These are phyloP conservation scores for Molossus molossus DNA, from an alignment of 2,797 vertebrate genomes.

Conservation along the genomic window DNA sequence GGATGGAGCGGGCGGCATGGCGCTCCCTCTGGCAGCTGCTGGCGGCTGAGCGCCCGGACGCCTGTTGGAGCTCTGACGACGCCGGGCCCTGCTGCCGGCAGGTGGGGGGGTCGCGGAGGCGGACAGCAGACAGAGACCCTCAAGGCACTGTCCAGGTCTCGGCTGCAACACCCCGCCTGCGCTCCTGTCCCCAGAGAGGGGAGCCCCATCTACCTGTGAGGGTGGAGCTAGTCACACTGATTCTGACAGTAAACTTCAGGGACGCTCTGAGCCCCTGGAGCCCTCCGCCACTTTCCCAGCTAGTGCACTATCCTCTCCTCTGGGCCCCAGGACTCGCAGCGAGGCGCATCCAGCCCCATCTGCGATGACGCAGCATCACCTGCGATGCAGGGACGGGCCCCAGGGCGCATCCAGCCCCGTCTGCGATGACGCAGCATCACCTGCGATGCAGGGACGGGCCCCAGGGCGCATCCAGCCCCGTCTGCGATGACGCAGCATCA, in stretches of 20 bases:
- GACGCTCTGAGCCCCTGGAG: background rate
- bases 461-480: conserved; percentile 1
- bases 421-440: conserved; percentile 21
- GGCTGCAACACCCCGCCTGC: background rate
- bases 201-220: background rate
- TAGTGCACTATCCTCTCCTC: background rate
- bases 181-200: background rate
- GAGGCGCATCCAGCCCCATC: background rate
- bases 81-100: background rate
- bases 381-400: too few relatives aligned
- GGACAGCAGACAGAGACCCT: background rate
- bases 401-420: background rate
- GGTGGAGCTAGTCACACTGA: background rate
- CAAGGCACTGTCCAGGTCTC: background rate
- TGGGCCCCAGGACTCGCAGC: background rate
- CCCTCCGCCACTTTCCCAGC: background rate
- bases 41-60: background rate
- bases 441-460: background rate
- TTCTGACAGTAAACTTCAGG: conserved; percentile 35
- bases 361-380: conserved; percentile 16
- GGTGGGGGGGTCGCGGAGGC: background rate
- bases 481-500: conserved; percentile 28
- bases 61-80: background rate
- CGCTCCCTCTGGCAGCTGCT: background rate
- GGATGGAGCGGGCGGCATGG: background rate